Conservation (phyloP, 2,113 vertebrate genomes). For the Dasyornis broadbenti region DNA sequence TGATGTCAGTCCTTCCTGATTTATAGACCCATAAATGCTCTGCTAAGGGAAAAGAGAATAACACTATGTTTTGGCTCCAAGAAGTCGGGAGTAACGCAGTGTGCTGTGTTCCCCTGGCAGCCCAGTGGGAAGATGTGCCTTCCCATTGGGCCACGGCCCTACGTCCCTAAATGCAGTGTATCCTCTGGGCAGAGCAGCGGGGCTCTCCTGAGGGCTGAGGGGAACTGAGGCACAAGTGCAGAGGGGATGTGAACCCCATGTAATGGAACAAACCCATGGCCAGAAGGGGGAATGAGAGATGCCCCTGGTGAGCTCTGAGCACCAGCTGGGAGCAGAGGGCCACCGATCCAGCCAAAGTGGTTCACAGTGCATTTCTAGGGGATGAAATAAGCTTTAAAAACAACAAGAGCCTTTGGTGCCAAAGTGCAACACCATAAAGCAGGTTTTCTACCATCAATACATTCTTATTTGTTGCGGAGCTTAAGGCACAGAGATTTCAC, state of each 20-base stretch:
- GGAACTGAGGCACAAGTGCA: background rate
- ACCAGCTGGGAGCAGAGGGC: background rate
- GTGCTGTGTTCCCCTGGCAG: background rate
- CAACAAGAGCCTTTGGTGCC: background rate
- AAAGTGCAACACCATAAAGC: background rate
- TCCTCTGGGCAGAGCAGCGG: slow-evolving; percentile 52
- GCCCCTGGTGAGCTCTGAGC: background rate
- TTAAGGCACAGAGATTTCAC: background rate
- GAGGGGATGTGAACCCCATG: slow-evolving; percentile 62
- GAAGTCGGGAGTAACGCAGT: background rate
- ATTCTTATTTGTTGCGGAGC: background rate
- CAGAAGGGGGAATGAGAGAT: background rate
- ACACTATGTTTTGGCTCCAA: background rate
- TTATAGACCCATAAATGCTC: background rate
- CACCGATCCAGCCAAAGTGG: background rate
- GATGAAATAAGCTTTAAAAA: background rate
- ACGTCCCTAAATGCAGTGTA: background rate
- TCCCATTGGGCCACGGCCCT: background rate
- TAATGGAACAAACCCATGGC: slow-evolving; percentile 59
- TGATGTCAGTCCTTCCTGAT: background rate
- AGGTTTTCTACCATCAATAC: background rate
- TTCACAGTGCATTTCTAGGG: background rate
- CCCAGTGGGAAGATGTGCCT: background rate
- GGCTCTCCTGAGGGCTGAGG: background rate
- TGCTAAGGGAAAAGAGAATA: background rate